These are phyloP conservation scores for Stegastes partitus DNA, from an alignment of 2,113 vertebrate species.

Conservation along the genomic window DNA sequence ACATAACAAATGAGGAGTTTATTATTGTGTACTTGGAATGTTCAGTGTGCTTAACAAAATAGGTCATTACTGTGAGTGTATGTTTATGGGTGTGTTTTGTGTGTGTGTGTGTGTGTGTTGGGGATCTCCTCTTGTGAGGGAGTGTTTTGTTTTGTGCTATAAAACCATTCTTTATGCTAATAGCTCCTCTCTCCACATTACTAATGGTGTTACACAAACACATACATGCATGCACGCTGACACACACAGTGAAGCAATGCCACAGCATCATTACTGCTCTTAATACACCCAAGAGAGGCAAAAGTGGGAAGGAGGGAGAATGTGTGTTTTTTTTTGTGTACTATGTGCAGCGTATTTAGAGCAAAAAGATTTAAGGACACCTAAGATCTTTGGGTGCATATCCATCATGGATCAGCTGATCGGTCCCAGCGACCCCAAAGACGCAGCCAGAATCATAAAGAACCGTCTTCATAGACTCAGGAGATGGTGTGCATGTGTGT, in stretches of 20 bases:
- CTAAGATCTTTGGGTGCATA: background rate
- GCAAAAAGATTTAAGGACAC: background rate
- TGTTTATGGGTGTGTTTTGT: conserved; percentile 37
- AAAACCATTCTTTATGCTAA: conserved; percentile 71
- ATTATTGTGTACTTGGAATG: conserved; percentile 56
- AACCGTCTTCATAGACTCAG: background rate
- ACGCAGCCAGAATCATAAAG: background rate
- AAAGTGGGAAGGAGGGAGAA: conserved; percentile 2
- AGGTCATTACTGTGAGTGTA: conserved; percentile 60
- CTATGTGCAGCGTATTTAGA: background rate
- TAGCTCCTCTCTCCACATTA: conserved; percentile 37
- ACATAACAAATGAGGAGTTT: conserved; percentile 67
- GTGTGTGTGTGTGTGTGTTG: conserved; percentile 14
- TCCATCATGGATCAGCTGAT: conserved; percentile 9
- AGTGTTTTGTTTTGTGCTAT: conserved; percentile 49
- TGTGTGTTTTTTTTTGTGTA: too few relatives aligned
- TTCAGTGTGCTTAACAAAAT: conserved; percentile 65
- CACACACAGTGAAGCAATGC: conserved; percentile 52
- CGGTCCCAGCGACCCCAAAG: background rate
- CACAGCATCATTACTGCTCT: conserved; percentile 63
- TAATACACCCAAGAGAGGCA: conserved; percentile 56
- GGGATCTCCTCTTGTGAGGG: conserved; percentile 23
- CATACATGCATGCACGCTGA: conserved; percentile 32
- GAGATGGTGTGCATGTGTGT: background rate
- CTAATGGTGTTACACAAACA: conserved; percentile 53